These are phyloP conservation scores for Hydrolagus affinis DNA, from an alignment of 2,113 vertebrate species.

Conservation along the genomic window DNA sequence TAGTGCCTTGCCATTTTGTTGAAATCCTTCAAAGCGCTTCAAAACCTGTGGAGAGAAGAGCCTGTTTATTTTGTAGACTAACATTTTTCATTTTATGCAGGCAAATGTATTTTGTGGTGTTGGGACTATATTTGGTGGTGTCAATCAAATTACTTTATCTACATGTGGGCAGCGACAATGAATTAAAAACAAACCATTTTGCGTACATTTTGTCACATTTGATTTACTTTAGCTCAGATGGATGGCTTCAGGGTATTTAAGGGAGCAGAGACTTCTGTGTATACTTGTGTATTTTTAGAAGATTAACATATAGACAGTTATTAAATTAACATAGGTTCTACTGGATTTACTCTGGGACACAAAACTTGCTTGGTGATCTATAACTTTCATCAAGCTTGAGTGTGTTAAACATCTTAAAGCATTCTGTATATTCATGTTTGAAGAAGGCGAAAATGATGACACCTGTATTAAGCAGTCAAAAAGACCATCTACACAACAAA, in stretches of 20 bases:
- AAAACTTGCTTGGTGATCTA: neutral
- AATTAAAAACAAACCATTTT: neutral
- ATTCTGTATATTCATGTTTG: conserved; percentile 22
- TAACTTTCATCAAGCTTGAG: neutral
- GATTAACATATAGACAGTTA: neutral
- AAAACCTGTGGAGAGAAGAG: too few relatives aligned
- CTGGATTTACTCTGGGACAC: neutral
- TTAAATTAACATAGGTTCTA: neutral
- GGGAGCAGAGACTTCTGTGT: neutral
- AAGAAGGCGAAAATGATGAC: conserved; percentile 36
- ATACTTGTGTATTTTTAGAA: neutral
- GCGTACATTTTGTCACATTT: neutral
- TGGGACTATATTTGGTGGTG: too few relatives aligned
- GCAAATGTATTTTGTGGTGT: too few relatives aligned
- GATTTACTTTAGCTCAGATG: neutral
- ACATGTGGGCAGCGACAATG: too few relatives aligned
- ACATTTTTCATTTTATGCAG: too few relatives aligned
- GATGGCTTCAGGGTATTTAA: neutral
- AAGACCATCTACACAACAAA: conserved; percentile 32
- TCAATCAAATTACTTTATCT: neutral
- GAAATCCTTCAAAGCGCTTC: too few relatives aligned
- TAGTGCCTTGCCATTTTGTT: too few relatives aligned
- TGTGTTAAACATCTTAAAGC: conserved; percentile 16
- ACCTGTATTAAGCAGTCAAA: conserved; percentile 34
- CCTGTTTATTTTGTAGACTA: too few relatives aligned